Evolutionary conservation across 2,113 vertebrate genomes (phyloP).

Genomic region (Axis porcinus): DNA sequence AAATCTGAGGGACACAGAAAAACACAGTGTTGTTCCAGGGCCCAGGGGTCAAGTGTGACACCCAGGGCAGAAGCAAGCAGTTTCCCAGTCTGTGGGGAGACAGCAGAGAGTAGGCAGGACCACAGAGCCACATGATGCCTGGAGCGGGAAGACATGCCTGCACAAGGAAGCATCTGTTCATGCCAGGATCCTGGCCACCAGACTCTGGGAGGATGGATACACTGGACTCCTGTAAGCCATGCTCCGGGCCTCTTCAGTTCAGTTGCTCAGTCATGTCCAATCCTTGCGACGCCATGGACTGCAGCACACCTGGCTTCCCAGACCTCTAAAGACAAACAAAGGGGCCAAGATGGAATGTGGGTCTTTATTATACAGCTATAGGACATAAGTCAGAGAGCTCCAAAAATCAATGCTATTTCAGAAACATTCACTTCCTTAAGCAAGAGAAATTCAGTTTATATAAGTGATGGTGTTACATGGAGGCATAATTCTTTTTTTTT

Average conservation of each 20-base stretch:
- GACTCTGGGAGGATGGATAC: neutral
- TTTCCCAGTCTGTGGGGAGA: neutral
- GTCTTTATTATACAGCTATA: neutral
- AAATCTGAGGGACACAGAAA: neutral
- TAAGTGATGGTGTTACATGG: neutral
- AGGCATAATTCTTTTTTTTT: neutral
- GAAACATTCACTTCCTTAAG: neutral
- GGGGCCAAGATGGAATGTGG: accelerated
- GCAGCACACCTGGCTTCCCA: neutral
- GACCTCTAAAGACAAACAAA: neutral
- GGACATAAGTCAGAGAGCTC: neutral
- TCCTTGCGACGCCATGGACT: neutral
- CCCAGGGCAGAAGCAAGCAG: neutral
- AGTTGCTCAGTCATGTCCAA: neutral
- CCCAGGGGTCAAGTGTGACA: neutral
- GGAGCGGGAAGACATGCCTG: neutral
- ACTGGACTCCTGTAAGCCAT: neutral
- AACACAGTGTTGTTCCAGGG: neutral
- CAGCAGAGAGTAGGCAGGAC: neutral
- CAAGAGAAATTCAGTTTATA: neutral
- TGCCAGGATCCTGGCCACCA: neutral
- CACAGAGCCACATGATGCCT: neutral
- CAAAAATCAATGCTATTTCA: neutral
- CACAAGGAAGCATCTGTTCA: neutral
- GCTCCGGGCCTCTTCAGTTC: neutral